Conservation (phyloP, 2,113 vertebrate genomes). For the Lynx canadensis region DNA sequence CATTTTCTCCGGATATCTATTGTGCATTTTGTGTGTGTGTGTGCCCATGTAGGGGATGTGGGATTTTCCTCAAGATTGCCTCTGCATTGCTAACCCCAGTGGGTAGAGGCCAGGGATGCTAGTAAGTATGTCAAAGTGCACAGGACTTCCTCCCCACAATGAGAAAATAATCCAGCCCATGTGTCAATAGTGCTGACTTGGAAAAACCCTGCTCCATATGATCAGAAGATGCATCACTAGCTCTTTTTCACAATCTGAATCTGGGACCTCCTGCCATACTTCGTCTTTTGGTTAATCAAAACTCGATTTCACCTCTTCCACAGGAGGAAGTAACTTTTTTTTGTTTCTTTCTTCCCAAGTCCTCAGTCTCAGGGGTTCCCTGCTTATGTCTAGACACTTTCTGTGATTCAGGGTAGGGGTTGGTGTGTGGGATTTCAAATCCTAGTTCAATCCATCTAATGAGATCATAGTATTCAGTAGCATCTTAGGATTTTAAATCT, state of each 20-base stretch:
- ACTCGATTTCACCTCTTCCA: not conserved
- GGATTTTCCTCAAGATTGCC: not conserved
- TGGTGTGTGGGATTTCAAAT: not conserved
- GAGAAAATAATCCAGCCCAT: not conserved
- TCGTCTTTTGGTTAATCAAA: not conserved
- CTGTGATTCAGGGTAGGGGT: not conserved
- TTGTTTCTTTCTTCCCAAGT: not conserved
- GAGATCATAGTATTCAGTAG: not conserved
- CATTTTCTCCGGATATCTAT: not conserved
- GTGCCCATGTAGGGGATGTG: fast-evolving
- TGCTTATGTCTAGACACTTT: not conserved
- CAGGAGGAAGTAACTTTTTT: not conserved
- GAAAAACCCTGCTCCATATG: not conserved
- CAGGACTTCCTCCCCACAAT: not conserved
- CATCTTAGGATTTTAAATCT: not conserved
- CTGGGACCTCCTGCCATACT: fast-evolving
- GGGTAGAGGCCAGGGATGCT: not conserved
- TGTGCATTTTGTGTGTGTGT: not conserved
- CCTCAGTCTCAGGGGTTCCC: fast-evolving
- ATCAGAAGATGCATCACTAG: not conserved
- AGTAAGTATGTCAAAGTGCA: not conserved
- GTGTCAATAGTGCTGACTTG: not conserved
- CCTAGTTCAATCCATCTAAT: not conserved
- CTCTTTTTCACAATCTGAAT: not conserved
- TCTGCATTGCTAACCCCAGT: not conserved